phyloP scores from a whole-genome alignment of 2,113 vertebrate species.

The Dromiciops gliroides region DNA sequence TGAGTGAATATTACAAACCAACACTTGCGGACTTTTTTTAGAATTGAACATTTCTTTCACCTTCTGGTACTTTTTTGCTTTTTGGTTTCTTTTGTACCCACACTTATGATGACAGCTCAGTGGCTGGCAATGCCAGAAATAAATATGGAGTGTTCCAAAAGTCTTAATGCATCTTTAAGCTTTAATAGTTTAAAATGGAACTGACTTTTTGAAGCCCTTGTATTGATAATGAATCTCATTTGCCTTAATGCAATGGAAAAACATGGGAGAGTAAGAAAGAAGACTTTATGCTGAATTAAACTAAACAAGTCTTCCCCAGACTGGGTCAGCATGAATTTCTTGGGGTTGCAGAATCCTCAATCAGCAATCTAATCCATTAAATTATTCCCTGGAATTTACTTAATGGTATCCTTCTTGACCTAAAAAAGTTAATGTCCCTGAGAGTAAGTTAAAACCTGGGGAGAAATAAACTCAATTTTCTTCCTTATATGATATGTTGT shows the following conservation, averaged over 20 bases:
- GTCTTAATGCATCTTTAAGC: background rate
- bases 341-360: background rate
- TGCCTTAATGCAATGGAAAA: background rate
- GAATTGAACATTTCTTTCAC: background rate
- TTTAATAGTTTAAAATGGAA: background rate
- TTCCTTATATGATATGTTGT: conserved; percentile 7
- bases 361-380: background rate
- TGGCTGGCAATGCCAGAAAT: background rate
- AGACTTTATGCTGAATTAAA: background rate
- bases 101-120: background rate
- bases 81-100: background rate
- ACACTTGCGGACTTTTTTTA: background rate
- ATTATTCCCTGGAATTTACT: background rate
- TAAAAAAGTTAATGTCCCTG: background rate
- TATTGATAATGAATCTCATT: background rate
- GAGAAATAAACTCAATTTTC: conserved; percentile 34
- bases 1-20: background rate
- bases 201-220: background rate
- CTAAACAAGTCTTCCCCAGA: background rate
- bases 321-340: background rate
- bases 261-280: background rate
- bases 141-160: background rate
- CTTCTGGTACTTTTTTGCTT: background rate
- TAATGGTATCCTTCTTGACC: background rate
- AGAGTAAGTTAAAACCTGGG: conserved; percentile 25